Base-by-base conservation (phyloP, 1,140 invertebrate genomes). In the Sarcophaga peregrina region DNA sequence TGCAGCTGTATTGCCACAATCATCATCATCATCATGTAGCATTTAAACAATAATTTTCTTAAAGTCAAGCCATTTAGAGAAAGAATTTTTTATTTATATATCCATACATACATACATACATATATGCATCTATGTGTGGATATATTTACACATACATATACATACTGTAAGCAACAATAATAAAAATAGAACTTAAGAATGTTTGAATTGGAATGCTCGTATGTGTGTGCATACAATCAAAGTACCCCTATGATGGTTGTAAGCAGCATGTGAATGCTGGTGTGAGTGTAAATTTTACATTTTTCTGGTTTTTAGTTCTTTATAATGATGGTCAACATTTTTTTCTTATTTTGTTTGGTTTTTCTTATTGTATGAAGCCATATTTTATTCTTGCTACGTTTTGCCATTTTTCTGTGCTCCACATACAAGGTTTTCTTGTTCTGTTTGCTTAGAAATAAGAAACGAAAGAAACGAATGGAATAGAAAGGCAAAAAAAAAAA, bases 41-140 rank as follows among this genome's bases (percentile, higher is more conserved):
- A 76, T 76, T 76, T 76, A 76, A 58, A 76, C 75, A 50, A 17
- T 78, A 78, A 78, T 78, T 78, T n/a, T 20, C 50, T 50, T 78
- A 78, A 78, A 78, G 75, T 47, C 75, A 10, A 17, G 8, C 47
- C 75, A 78, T 78, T 78, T 78, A 78, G 47, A 20, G 8, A 11
- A 20, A 68, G 25, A 76, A 76, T 20, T n/a, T n/a, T 17, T 68
- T 68, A 68, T 15, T 68, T 17, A 13, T 15, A 73, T 15, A 74
- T 10, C 46, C 75, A 78, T 46, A 6, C 74, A 76, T 37, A 47
- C 73, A 46, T n/a, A 75, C 9, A 46, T 45, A 75, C 6, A 8
- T 45, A 75, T 37, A 45, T 13, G 11, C 72, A 73, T 10, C 72
- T 45, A 8, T 25, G 68, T 10, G 37, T 7, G 47, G 11, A 47